These are phyloP conservation scores for Chymomyza fuscimana DNA, from an alignment of 2,888 invertebrate genomes.

Conservation along the genomic window DNA sequence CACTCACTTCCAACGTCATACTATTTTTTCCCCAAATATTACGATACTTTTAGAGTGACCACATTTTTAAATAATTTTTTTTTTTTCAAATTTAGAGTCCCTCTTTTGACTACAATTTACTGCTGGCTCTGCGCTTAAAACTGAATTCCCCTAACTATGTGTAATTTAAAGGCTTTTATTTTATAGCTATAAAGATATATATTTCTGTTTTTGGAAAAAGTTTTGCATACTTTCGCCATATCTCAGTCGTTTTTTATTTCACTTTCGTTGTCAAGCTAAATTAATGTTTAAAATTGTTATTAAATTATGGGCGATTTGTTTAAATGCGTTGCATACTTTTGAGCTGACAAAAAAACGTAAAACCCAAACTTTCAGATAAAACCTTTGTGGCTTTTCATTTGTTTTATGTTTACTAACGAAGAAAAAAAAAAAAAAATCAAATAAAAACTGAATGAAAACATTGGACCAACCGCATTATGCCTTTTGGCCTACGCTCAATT, in stretches of 20 bases:
- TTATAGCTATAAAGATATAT: background rate
- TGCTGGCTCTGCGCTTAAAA: background rate
- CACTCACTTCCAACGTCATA: too few species aligned
- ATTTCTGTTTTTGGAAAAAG: background rate
- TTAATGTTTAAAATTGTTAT: background rate
- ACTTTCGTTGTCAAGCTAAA: background rate
- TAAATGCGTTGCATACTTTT: conserved; percentile 12
- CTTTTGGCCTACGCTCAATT: conserved; percentile 27
- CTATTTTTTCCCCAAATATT: too few species aligned
- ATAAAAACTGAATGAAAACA: background rate
- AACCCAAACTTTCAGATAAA: conserved; percentile 5
- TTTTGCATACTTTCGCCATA: conserved; percentile 2
- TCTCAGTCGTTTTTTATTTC: conserved; percentile 5
- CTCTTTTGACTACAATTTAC: too few species aligned
- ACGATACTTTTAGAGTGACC: too few species aligned
- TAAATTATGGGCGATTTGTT: conserved; percentile 5
- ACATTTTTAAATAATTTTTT: too few species aligned
- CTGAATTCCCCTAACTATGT: background rate
- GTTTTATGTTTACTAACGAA: conserved; percentile 1
- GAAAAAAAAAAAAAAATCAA: background rate
- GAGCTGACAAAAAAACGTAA: conserved; percentile 4
- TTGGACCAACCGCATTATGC: background rate
- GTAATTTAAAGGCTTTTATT: background rate
- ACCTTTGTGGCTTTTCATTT: background rate
- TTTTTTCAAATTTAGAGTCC: too few species aligned